Conservation (phyloP, 2,113 vertebrate genomes). For the Tringa solitaria region DNA sequence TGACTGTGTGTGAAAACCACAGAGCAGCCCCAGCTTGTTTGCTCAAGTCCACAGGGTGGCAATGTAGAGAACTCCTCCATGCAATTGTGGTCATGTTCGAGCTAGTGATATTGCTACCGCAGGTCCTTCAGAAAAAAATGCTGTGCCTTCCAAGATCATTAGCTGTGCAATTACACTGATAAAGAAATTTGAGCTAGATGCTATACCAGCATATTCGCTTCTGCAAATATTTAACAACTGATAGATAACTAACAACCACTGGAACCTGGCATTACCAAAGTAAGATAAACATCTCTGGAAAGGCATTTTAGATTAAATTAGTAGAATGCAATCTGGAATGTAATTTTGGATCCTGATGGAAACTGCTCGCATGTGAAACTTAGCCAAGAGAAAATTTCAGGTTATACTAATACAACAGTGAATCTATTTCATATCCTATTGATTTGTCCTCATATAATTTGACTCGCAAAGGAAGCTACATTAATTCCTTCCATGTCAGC, state of each 20-base stretch:
- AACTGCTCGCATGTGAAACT: not conserved
- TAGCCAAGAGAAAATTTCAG: not conserved
- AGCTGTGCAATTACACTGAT: not conserved
- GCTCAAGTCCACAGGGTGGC: slow-evolving; percentile 50
- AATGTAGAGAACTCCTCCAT: not conserved
- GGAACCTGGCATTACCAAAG: not conserved
- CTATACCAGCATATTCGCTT: not conserved
- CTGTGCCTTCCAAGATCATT: not conserved
- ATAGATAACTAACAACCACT: not conserved
- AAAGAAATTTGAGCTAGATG: not conserved
- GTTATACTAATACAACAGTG: not conserved
- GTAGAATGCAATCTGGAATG: not conserved
- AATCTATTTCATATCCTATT: not conserved
- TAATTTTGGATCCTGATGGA: not conserved
- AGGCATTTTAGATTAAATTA: not conserved
- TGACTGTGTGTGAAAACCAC: fast-evolving
- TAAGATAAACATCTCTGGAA: not conserved
- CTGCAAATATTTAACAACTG: slow-evolving; percentile 10
- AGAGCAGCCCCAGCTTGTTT: not conserved
- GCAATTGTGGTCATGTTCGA: fast-evolving
- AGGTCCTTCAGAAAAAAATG: not conserved
- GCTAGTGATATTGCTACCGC: not conserved
- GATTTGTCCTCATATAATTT: not conserved
- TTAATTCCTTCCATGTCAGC: not conserved
- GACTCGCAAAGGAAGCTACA: not conserved